A percentile compares a stretch with the other conserved stretches of the same genome.
phyloP scores from a whole-genome alignment of 2,113 vertebrate genomes.

The Synchiropus splendidus region DNA sequence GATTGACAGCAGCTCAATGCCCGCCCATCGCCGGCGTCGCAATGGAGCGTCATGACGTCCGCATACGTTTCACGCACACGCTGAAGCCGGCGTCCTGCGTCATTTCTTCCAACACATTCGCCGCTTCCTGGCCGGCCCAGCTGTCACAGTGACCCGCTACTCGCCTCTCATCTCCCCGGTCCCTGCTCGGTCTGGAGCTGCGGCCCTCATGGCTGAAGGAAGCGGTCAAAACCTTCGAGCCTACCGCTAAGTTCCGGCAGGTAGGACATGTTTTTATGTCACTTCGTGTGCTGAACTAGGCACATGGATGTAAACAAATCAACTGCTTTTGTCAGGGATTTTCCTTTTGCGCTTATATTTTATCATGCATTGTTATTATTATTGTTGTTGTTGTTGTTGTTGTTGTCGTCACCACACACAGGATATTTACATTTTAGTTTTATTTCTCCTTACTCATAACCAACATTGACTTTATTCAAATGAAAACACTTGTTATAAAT shows the following conservation, averaged over 20 bases:
- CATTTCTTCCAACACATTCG: slow-evolving; percentile 66
- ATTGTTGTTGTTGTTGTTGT: neutral
- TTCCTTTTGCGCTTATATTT: neutral
- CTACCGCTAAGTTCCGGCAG: slow-evolving; percentile 11
- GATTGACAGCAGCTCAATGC: too few species aligned
- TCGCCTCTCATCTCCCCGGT: neutral
- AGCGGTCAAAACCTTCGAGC: neutral
- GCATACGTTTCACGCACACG: neutral
- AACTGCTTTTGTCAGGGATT: neutral
- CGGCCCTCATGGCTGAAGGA: slow-evolving; percentile 20
- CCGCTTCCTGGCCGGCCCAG: slow-evolving; percentile 39
- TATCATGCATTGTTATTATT: neutral
- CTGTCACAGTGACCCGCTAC: slow-evolving; percentile 31
- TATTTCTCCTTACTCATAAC: too few species aligned
- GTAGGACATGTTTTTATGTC: neutral
- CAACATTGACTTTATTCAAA: too few species aligned
- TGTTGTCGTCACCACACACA: neutral
- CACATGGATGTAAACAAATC: neutral
- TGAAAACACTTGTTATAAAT: too few species aligned
- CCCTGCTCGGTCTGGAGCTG: slow-evolving; percentile 7
- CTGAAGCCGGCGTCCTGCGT: slow-evolving; percentile 35
- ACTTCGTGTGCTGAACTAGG: neutral
- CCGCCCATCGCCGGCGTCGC: too few species aligned
- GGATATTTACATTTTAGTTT: too few species aligned
- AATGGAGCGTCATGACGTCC: neutral